A percentile compares a stretch with the other conserved stretches of the same genome.
Conservation (phyloP, 2,797 vertebrate genomes). For the Psittacula derbiana region DNA sequence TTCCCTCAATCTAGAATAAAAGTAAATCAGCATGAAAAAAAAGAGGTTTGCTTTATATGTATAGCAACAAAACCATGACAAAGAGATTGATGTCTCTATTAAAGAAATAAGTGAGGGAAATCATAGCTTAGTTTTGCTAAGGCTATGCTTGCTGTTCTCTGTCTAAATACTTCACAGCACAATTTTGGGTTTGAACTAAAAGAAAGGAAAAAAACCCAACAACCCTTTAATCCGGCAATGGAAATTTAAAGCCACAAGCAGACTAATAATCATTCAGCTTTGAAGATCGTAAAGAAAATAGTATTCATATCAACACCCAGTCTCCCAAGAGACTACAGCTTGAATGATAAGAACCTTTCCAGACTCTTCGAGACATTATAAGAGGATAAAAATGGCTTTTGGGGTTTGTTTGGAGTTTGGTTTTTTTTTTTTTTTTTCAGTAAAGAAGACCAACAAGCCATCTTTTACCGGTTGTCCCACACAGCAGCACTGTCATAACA, state of each 20-base stretch:
- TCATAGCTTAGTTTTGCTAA: background rate
- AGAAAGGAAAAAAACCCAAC: background rate
- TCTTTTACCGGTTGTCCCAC: background rate
- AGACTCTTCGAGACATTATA: background rate
- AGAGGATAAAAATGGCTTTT: background rate
- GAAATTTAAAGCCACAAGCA: background rate
- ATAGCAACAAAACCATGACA: constrained; percentile 2
- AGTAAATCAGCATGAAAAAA: background rate
- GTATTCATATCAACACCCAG: background rate
- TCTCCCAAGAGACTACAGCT: background rate
- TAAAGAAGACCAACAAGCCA: background rate
- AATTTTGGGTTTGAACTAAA: background rate
- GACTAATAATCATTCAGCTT: background rate
- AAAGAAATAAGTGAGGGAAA: constrained; percentile 41
- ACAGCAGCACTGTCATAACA: background rate
- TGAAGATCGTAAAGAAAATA: background rate
- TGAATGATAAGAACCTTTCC: background rate
- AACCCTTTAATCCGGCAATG: background rate
- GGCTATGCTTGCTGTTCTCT: background rate
- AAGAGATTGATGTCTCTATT: constrained; percentile 36
- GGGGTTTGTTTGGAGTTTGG: background rate
- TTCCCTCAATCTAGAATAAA: background rate
- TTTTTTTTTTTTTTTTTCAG: fast-evolving
- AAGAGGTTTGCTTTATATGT: background rate
- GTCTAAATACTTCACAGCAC: background rate